Conservation (phyloP, 1,140 invertebrate species). For the Drosophila athabasca region DNA sequence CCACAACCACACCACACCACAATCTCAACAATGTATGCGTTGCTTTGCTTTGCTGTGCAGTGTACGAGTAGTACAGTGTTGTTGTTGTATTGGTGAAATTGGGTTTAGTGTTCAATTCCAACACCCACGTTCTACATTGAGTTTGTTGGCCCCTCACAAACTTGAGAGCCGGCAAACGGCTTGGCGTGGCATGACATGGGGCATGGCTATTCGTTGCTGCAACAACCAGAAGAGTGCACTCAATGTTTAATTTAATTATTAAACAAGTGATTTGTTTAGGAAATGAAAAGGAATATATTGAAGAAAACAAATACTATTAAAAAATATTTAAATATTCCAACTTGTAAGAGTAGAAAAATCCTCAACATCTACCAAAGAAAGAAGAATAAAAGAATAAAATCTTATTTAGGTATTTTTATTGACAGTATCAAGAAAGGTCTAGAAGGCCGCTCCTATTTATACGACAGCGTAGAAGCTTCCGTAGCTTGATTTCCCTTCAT, state of each 20-base stretch:
- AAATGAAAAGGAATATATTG: conserved; percentile 4
- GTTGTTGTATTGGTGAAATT: conserved; percentile 62
- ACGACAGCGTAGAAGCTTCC: too few relatives aligned
- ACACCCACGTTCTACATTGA: conserved; percentile 77
- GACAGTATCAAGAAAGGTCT: too few relatives aligned
- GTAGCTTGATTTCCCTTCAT: neutral
- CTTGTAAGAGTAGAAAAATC: too few relatives aligned
- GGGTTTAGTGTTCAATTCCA: conserved; percentile 78
- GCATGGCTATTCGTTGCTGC: conserved; percentile 31
- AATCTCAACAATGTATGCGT: conserved; percentile 15
- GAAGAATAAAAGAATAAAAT: too few relatives aligned
- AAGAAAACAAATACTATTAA: too few relatives aligned
- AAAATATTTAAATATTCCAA: too few relatives aligned
- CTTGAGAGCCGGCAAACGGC: conserved; percentile 33
- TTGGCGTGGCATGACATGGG: conserved; percentile 22
- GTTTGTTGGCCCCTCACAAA: conserved; percentile 66
- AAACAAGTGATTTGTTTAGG: conserved; percentile 56
- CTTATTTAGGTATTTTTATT: too few relatives aligned
- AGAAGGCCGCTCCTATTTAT: too few relatives aligned
- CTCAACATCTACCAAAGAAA: too few relatives aligned
- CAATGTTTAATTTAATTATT: conserved; percentile 78
- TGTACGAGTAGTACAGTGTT: conserved; percentile 10
- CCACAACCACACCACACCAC: conserved; percentile 20
- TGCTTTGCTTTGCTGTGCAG: conserved; percentile 18
- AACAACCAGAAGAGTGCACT: conserved; percentile 50